Evolutionary conservation across 2,797 vertebrate species (phyloP), one percentile per base, ranked within the genome.

Genomic region (Chromobotia macracanthus): DNA sequence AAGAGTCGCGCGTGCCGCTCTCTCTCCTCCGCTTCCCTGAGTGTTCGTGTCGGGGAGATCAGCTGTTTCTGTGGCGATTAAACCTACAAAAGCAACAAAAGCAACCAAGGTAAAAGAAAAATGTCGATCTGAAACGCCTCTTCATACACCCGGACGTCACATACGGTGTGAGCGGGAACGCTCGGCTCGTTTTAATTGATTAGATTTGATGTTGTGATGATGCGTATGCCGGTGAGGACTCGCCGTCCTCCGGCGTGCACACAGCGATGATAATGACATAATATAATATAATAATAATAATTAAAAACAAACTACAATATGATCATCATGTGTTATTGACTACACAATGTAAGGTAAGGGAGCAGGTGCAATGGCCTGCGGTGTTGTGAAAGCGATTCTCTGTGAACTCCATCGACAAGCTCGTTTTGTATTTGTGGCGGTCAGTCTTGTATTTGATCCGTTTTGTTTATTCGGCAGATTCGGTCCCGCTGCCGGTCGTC

Each of bases 1-100:
- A 89, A 90, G 87, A 82, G 87, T 91, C 88, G 77, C 77, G 77
- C 77, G 44, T 31, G 61, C 77, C 1, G 11, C 28, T 9, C 10
- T 72, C 60, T 64, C 13, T 72, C 61, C 77, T 66, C 69, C 64
- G 77, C 68, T 79, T 66, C 61, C 50, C 38, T 77, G 19, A 60
- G 61, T 65, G 7, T 71, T 10, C 38, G 63, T 35, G 55, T 61
- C 15, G 67, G 44, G 56, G 51, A 67, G 41, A 67, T 82, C 68
- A 58, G 53, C 60, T 58, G 80, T 51, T 31, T 23, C 75, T 74
- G 25, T 25, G 64, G 60, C 69, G 80, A 51, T 44, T 38, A 58
- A 41, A 70, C 2, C 69, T 56, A 56, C 61, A 66, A 79, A 21
- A 15, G 44, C 64, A 44, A 16, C 77, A 19, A 28, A 69, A 68